Base-by-base conservation (phyloP, 2,888 invertebrate species). In the Tipula vernalis region DNA sequence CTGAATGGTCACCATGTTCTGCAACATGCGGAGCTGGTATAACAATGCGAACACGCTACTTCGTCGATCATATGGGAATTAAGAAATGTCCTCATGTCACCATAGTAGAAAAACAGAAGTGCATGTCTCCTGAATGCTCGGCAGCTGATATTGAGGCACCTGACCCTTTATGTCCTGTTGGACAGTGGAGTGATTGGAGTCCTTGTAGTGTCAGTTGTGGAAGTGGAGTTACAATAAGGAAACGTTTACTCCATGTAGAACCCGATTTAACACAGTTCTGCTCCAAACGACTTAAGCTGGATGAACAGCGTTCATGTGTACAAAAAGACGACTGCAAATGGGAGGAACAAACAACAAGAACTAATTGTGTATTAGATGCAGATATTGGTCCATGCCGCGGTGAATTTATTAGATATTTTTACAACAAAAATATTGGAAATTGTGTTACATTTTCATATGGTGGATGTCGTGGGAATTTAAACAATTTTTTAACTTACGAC, bases 131-230 rank as follows among this genome's bases (percentile, higher is more conserved):
- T 0, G 93, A 93, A 3, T 96, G 96, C 89, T 91, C 91, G 0
- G 93, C 93, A 86, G 92, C 92, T 47, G 92, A 93, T 83, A 91
- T 94, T 6, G 94, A 93, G 88, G 88, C 91, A 0, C 90, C 93
- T 1, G 95, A 95, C 92, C 94, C 95, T 0, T 88, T 92, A 89
- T 96, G 96, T 89, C 96, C 96, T 87, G 95, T 96, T n/a, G 96
- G 96, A 0, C 94, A 94, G 86, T 98, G 98, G 98, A 95, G 96
- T 87, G 95, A 96, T 88, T 98, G 98, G 98, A 96, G 97, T 87
- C 96, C 98, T 0, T 98, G 98, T 92, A 96, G 96, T 86, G 96
- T 96, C 0, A 94, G 96, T 6, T 98, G 98, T 90, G 98, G 98
- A 0, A 94, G 94, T 89, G 98, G 98, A 0, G 94, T 96, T 15